Base-by-base conservation (phyloP, 1,140 invertebrate genomes). In the Sitophilus oryzae region DNA sequence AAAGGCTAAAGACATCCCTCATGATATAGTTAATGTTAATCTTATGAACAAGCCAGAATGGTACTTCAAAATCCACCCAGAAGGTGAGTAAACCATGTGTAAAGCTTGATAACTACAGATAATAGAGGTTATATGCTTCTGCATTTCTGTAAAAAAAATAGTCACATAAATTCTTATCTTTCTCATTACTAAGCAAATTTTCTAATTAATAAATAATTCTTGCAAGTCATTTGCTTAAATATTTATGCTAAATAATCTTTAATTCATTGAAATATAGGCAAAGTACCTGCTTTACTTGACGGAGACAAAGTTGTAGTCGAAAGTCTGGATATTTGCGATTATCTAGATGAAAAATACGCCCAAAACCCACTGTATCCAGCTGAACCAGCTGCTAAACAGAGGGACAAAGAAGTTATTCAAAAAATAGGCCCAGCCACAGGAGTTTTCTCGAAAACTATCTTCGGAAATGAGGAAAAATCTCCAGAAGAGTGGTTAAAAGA, bases 11-110 rank as follows among this genome's bases (percentile, higher is more conserved):
- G 79, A 85, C 47, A 81, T 94, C 48, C 83, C 85, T 79, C 86
- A 89, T 67, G 89, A 95, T 69, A 78, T 84, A 14, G 83, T 93
- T 3, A 89, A 90, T 67, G 78, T 94, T 16, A 84, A 94, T 74
- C 74, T 95, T 30, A 51, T 80, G 76, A 74, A 84, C 2, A 94
- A 94, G 71, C 92, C 93, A 0, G 88, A 92, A 59, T 95, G 92
- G 92, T 63, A 80, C 1, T 69, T 80, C 35, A 77, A 77, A 47
- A 85, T 78, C 50, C 79, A 84, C 67, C 76, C 80, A 0, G 70
- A 77, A 36, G 66, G 67, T 66, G 59, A 35, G 11, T 16, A 22
- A 38, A 51, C 5, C n/a, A 6, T 30, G 38, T 2, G 9, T 41
- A n/a, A 41, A 41, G 8, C 15, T 10, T n/a, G n/a, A n/a, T n/a